Conservation (phyloP, 2,797 vertebrate species). For the Rhynchonycteris naso region DNA sequence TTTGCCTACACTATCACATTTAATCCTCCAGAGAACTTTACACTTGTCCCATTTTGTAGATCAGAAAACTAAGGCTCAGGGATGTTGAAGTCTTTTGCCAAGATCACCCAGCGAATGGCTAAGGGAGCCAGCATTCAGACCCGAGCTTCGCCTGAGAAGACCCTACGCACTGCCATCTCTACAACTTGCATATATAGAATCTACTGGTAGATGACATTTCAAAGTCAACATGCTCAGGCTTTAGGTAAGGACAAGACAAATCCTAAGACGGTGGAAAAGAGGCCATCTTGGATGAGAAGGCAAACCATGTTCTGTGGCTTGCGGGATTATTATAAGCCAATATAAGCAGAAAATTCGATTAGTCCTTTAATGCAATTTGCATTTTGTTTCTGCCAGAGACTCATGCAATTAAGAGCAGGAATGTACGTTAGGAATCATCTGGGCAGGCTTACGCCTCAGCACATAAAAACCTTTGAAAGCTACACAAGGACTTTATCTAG, state of each 20-base stretch:
- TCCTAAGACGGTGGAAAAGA: not conserved
- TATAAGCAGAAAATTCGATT: conserved; percentile 35
- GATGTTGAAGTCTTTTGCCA: not conserved
- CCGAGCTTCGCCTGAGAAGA: too few relatives aligned
- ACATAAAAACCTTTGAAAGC: not conserved
- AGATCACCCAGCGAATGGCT: not conserved
- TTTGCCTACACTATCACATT: not conserved
- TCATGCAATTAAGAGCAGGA: not conserved
- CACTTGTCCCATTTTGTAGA: not conserved
- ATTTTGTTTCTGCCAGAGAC: conserved; percentile 29
- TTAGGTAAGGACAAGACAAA: not conserved
- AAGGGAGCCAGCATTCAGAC: not conserved
- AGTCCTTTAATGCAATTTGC: conserved; percentile 39
- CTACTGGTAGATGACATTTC: not conserved
- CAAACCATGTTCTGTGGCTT: not conserved
- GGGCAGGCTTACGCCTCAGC: not conserved
- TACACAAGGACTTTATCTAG: not conserved
- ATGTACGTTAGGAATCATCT: not conserved
- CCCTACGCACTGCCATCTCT: fast-evolving
- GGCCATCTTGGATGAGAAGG: not conserved
- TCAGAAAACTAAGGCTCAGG: not conserved
- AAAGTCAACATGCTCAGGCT: not conserved
- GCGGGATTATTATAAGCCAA: conserved; percentile 19
- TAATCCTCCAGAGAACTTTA: not conserved
- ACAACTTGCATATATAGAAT: not conserved